Evolutionary conservation across 2,888 invertebrate species (phyloP), one percentile per base, ranked within the genome.

Genomic region (Acrobasis consociella): DNA sequence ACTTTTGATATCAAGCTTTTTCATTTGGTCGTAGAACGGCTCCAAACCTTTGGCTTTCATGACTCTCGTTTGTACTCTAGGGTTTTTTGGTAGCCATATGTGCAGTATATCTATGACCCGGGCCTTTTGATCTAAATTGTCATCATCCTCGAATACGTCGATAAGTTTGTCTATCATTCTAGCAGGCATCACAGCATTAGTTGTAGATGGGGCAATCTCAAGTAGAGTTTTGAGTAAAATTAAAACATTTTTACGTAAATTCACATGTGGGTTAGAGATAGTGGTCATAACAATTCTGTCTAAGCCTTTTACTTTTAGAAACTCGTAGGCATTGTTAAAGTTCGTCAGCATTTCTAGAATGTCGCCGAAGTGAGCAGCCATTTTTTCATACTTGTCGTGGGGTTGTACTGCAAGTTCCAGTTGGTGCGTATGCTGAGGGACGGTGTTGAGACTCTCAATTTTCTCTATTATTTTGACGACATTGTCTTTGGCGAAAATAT

Each of bases 21-120:
- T 17, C 0, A 88, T 71, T 70, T 90, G 87, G 0, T 79, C 49
- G 61, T 91, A 91, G 65, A 91, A 90, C 0, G 85, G 81, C 52
- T 84, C 81, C 0, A 91, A 62, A 0, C 91, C 90, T 73, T 82
- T 87, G 1, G 81, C 38, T 67, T 85, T 86, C 85, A 91, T 89
- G 0, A 91, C 80, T 17, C 85, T 74, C 0, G 83, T 77, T 73
- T 91, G 91, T 0, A 85, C 69, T 50, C 69, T 77, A 0, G 89
- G 88, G 39, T 86, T 88, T 0, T 78, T 78, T 1, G 89, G 90
- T 13, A 91, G 65, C 91, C 89, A 91, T 15, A 70, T 38, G 38
- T 71, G 65, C 1, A 91, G 63, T 0, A 91, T 72, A 50, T 90
- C 86, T 46, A 91, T 61, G 0, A 80, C 77, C 16, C 81, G 77